phyloP scores from a whole-genome alignment of 1,140 invertebrate genomes.

The Sarcophaga peregrina region DNA sequence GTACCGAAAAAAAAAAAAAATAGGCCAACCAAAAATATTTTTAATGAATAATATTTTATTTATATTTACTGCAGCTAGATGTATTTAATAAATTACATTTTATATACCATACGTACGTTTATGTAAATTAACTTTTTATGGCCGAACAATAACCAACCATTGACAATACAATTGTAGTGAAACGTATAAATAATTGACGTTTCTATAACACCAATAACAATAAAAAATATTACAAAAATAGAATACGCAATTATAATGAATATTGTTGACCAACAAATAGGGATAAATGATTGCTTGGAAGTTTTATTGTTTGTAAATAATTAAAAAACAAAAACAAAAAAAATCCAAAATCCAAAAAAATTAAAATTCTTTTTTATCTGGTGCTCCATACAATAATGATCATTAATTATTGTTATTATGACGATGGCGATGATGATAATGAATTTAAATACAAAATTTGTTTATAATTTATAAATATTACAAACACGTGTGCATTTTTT shows the following conservation, averaged over 20 bases:
- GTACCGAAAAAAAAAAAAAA: neutral
- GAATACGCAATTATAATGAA: neutral
- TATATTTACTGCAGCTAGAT: neutral
- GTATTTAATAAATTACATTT: neutral
- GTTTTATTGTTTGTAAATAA: neutral
- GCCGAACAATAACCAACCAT: neutral
- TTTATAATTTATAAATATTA: slow-evolving; percentile 17
- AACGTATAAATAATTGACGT: neutral
- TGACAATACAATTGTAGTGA: slow-evolving; percentile 4
- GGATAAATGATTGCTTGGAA: neutral
- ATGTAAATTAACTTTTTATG: slow-evolving; percentile 8
- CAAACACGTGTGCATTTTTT: neutral
- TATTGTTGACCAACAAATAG: slow-evolving; percentile 8
- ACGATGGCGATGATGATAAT: neutral
- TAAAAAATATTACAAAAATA: neutral
- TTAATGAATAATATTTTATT: neutral
- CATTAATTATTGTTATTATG: neutral
- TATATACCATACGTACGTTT: neutral
- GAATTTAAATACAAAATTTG: neutral
- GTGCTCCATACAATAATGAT: neutral
- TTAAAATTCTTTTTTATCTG: neutral
- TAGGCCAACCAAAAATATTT: neutral
- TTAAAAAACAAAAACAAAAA: slow-evolving; percentile 4
- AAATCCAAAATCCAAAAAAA: slow-evolving; percentile 1
- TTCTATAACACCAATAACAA: slow-evolving; percentile 6